Base-by-base conservation (phyloP, 1,140 invertebrate species). In the Anadara kagoshimensis region DNA sequence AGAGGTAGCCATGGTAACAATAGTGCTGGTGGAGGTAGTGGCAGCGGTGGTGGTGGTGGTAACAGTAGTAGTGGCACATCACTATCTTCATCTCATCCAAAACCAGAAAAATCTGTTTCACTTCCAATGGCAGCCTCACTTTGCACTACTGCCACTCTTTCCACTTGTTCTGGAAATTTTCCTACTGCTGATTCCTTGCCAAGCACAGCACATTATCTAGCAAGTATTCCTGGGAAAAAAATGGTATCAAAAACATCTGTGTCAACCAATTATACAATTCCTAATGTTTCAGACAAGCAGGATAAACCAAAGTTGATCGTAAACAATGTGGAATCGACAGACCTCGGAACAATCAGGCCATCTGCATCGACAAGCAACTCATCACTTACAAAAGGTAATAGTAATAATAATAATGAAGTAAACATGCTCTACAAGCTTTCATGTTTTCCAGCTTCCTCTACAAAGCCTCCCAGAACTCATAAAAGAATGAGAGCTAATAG, bases 291-390 rank as follows among this genome's bases (percentile, higher is more conserved):
- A 5, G 69, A 70, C 24, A 36, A 36, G 29, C 29, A 36, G 29
- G 71, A 72, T 45, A 63, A 64, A 24, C 79, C 79, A 11, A 69
- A 73, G 11, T 53, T 83, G n/a, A 75, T 78, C 26, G 83, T 85
- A 14, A 85, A 82, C 75, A 84, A 83, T 65, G 83, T 85, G 41
- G 83, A 86, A 54, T 79, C 80, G 14, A 83, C 83, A 18, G 84
- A 84, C 58, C 78, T 86, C 26, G 69, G 80, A 72, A 80, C 78
- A 36, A 79, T 82, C 65, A 84, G 82, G 65, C 69, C 79, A 49
- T 51, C 49, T 7, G 47, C 57, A 18, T 49, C 73, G 0, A 54
- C 66, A 10, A 58, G 49, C 26, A 53, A 51, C 18, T 36, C 53
- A n/a, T 64, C 75, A 41, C 29, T 36, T 36, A 68, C 70, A 41